Evolutionary conservation across 2,888 invertebrate species (phyloP).

Genomic region (Acleris sparsana): DNA sequence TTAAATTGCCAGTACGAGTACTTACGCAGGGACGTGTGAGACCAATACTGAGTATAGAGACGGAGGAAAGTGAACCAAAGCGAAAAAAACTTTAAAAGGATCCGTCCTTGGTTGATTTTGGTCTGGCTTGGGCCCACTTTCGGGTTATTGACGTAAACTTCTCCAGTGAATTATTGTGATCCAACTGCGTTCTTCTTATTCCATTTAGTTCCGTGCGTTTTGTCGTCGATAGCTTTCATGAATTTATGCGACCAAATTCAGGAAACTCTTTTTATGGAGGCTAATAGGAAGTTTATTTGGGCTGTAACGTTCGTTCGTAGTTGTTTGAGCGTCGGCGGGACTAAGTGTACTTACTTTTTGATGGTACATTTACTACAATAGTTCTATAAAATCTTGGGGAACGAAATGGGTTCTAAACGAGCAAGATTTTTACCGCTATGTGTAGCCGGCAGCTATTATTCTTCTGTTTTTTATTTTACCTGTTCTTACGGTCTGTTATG

Average conservation of each 20-base stretch:
- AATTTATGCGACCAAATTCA: constrained; percentile 17
- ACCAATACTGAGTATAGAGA: constrained; percentile 59
- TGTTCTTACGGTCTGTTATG: too few species aligned
- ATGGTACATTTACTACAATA: too few species aligned
- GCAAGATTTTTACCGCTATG: too few species aligned
- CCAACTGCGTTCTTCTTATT: constrained; percentile 36
- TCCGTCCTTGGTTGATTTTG: constrained; percentile 1
- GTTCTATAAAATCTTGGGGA: too few species aligned
- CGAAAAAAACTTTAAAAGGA: not conserved
- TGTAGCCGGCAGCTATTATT: too few species aligned
- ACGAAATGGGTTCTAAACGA: too few species aligned
- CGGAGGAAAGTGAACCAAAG: constrained; percentile 31
- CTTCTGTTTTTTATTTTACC: too few species aligned
- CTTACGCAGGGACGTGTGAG: constrained; percentile 59
- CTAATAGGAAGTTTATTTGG: constrained; percentile 4
- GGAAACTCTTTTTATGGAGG: constrained; percentile 3
- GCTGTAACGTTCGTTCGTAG: not conserved
- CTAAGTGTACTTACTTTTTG: too few species aligned
- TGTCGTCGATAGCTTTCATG: constrained; percentile 25
- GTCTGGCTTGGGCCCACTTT: constrained; percentile 25
- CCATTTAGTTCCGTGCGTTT: constrained; percentile 28
- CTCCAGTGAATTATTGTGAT: constrained; percentile 51
- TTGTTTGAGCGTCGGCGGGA: too few species aligned
- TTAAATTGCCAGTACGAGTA: constrained; percentile 63
- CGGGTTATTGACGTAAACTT: constrained; percentile 46